A percentile compares a stretch with the other conserved stretches of the same genome.
phyloP scores from a whole-genome alignment of 2,113 vertebrate species.

The Halcyon senegalensis region DNA sequence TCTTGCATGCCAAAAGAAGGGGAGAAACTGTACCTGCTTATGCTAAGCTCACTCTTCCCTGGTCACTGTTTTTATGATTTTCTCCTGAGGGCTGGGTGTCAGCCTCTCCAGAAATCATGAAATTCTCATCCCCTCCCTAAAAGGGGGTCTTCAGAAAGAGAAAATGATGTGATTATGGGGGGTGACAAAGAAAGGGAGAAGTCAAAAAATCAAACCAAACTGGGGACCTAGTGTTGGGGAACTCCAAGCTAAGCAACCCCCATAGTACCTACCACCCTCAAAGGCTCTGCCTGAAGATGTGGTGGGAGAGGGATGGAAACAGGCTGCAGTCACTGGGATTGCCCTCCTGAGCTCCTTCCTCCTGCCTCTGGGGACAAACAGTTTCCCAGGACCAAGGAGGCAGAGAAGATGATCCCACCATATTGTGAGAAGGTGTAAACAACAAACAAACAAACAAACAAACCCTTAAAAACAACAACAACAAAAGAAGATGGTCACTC shows the following conservation, averaged over 20 bases:
- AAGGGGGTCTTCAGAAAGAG: not conserved
- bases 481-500: not conserved
- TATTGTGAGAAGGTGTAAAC: not conserved
- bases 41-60: not conserved
- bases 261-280: not conserved
- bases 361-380: not conserved
- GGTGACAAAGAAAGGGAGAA: not conserved
- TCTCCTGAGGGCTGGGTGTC: not conserved
- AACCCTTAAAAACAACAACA: no score
- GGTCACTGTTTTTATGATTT: not conserved
- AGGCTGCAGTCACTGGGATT: not conserved
- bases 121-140: not conserved
- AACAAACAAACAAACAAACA: no score
- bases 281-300: not conserved
- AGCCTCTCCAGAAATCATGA: not conserved
- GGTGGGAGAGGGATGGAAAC: not conserved
- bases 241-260: not conserved
- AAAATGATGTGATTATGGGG: not conserved
- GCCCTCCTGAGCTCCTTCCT: not conserved
- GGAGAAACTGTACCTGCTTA: not conserved
- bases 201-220: not conserved
- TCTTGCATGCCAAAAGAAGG: not conserved
- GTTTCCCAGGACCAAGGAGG: not conserved
- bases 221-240: not conserved
- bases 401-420: not conserved